A percentile compares a stretch with the other conserved stretches of the same genome.
phyloP scores from a whole-genome alignment of 1,140 invertebrate genomes.

The Zophobas morio region DNA sequence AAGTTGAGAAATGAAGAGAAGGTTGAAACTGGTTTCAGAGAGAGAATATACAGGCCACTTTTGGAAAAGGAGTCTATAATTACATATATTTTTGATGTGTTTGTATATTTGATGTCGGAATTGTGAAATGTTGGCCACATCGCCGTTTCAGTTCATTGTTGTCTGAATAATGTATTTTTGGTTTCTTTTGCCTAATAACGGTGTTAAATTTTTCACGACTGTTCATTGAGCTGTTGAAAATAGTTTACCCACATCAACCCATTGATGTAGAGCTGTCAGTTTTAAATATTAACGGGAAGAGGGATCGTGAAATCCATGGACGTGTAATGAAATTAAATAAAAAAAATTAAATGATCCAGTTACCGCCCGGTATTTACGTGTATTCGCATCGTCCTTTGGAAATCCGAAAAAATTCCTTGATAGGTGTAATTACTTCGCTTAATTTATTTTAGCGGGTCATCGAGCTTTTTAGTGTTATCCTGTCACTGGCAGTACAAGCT shows the following conservation, averaged over 20 bases:
- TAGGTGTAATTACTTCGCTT: not conserved
- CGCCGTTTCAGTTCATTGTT: conserved; percentile 9
- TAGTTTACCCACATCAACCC: conserved; percentile 44
- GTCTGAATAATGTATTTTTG: conserved; percentile 10
- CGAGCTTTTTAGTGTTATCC: not conserved
- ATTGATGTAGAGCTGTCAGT: conserved; percentile 30
- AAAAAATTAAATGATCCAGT: too few relatives aligned
- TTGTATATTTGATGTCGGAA: too few relatives aligned
- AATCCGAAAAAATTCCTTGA: too few relatives aligned
- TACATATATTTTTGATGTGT: too few relatives aligned
- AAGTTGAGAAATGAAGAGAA: too few relatives aligned
- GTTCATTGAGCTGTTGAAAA: conserved; percentile 40
- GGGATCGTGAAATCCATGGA: conserved; percentile 25
- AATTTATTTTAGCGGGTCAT: not conserved
- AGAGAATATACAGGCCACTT: too few relatives aligned
- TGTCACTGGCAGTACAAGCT: not conserved
- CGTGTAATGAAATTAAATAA: not conserved
- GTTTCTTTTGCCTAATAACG: conserved; percentile 16
- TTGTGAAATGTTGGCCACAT: too few relatives aligned
- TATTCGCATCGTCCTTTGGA: too few relatives aligned
- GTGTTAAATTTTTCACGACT: conserved; percentile 21
- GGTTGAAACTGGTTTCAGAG: too few relatives aligned
- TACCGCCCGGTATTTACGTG: too few relatives aligned
- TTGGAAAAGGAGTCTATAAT: too few relatives aligned
- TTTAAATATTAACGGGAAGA: conserved; percentile 40